phyloP scores from a whole-genome alignment of 1,140 invertebrate genomes.

The Temnothorax curvispinosus region DNA sequence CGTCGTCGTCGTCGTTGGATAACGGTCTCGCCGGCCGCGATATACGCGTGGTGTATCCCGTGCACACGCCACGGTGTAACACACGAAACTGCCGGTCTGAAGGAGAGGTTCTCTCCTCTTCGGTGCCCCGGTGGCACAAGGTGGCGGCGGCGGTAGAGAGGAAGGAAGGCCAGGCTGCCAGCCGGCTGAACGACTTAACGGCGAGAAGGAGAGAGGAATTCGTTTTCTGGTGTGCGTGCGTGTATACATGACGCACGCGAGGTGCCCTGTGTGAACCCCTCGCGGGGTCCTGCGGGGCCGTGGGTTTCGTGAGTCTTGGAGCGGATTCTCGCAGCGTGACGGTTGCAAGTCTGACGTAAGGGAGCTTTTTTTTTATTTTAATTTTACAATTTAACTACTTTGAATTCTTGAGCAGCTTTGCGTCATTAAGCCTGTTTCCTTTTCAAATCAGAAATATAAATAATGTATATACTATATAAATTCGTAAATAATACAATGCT shows the following conservation, averaged over 20 bases:
- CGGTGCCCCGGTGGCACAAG: constrained; percentile 62
- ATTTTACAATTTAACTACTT: not conserved
- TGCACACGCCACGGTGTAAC: constrained; percentile 71
- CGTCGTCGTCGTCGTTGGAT: constrained; percentile 18
- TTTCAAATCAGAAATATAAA: too few species aligned
- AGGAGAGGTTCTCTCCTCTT: constrained; percentile 64
- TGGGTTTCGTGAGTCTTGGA: constrained; percentile 3
- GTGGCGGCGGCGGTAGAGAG: constrained; percentile 66
- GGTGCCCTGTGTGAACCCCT: not conserved
- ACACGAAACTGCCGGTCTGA: constrained; percentile 71
- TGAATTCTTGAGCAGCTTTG: not conserved
- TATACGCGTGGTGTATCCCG: not conserved
- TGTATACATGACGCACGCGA: not conserved
- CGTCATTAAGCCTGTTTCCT: too few species aligned
- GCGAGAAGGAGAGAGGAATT: constrained; percentile 34
- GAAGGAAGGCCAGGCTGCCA: constrained; percentile 57
- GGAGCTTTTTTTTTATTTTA: not conserved
- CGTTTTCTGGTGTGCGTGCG: constrained; percentile 29
- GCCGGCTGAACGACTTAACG: constrained; percentile 50
- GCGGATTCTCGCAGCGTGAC: not conserved
- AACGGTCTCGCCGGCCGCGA: not conserved
- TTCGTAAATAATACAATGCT: not conserved
- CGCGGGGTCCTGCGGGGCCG: constrained; percentile 31
- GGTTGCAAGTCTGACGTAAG: constrained; percentile 6
- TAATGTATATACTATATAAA: too few species aligned